Percentiles rank a stretch among this genome's conserved stretches.
phyloP scores from a whole-genome alignment of 1,140 invertebrate species.

The Caenorhabditis inopinata region DNA sequence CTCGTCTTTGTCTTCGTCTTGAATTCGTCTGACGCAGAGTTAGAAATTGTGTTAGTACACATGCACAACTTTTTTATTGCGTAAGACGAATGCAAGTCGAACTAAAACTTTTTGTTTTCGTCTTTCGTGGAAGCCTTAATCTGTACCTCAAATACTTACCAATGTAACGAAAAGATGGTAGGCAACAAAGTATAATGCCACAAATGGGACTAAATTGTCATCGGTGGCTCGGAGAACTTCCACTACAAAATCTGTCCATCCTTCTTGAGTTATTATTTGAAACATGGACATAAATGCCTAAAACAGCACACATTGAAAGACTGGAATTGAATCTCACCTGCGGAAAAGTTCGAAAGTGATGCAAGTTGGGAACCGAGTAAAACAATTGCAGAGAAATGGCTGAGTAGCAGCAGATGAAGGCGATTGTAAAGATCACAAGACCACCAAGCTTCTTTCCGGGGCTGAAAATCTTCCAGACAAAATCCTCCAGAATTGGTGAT shows the following conservation, averaged over 20 bases:
- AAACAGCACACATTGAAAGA: slow-evolving; percentile 46
- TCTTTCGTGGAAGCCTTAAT: too few relatives aligned
- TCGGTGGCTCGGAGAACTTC: slow-evolving; percentile 89
- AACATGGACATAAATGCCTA: slow-evolving; percentile 99
- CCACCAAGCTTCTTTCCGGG: slow-evolving; percentile 97
- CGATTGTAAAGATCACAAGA: slow-evolving; percentile 98
- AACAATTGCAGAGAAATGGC: slow-evolving; percentile 98
- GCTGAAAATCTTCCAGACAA: slow-evolving; percentile 99
- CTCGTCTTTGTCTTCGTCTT: too few relatives aligned
- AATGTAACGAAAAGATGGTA: slow-evolving; percentile 98
- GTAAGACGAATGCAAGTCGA: too few relatives aligned
- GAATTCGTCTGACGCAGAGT: too few relatives aligned
- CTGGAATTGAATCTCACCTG: slow-evolving; percentile 78
- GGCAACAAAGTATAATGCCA: slow-evolving; percentile 96
- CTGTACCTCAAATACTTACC: slow-evolving; percentile 48
- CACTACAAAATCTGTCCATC: slow-evolving; percentile 78
- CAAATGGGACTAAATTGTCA: slow-evolving; percentile 85
- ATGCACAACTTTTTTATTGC: too few relatives aligned
- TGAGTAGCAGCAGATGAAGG: slow-evolving; percentile 94
- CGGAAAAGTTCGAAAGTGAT: slow-evolving; percentile 96
- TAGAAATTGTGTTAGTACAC: too few relatives aligned
- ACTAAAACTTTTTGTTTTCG: too few relatives aligned
- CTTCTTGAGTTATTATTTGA: slow-evolving; percentile 98
- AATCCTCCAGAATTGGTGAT: slow-evolving; percentile 96
- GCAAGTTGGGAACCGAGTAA: slow-evolving; percentile 85